Percentiles rank a stretch among this genome's conserved stretches.
Conservation (phyloP, 2,888 invertebrate species). For the Xylocampa areola region DNA sequence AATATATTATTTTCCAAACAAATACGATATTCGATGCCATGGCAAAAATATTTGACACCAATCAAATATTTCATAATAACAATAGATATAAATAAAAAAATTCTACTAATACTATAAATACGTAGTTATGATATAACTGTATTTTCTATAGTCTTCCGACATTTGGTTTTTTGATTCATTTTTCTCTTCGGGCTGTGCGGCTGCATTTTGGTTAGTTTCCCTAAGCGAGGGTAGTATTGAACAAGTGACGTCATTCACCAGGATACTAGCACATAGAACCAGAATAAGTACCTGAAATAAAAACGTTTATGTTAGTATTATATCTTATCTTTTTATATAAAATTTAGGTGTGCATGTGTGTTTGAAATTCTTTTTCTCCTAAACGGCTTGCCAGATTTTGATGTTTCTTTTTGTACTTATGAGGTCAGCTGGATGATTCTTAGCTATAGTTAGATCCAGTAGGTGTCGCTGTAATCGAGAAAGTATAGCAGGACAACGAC, state of each 20-base stretch:
- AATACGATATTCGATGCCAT: constrained; percentile 2
- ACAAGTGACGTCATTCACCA: constrained; percentile 31
- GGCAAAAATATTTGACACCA: not conserved
- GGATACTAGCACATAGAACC: constrained; percentile 35
- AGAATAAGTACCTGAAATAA: constrained; percentile 52
- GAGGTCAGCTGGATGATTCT: too few species aligned
- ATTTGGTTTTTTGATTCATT: constrained; percentile 35
- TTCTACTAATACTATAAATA: constrained; percentile 70
- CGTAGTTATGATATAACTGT: constrained; percentile 83
- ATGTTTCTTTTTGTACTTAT: too few species aligned
- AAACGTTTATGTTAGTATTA: not conserved
- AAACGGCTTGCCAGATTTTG: too few species aligned
- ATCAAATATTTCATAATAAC: not conserved
- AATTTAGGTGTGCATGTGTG: too few species aligned
- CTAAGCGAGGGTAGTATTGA: constrained; percentile 31
- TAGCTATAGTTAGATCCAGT: too few species aligned
- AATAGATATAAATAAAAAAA: constrained; percentile 4
- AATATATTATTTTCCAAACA: not conserved
- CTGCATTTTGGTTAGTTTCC: constrained; percentile 18
- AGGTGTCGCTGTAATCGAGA: too few species aligned
- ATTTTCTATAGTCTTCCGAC: constrained; percentile 83
- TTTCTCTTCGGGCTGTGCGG: constrained; percentile 10
- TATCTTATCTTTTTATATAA: too few species aligned
- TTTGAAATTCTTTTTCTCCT: too few species aligned
- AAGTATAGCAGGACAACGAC: too few species aligned